Percentiles rank a stretch among this genome's conserved stretches.
Evolutionary conservation across 92 coral and sea anemone species (phyloP).

Genomic region (Phenganax stokvisi): DNA sequence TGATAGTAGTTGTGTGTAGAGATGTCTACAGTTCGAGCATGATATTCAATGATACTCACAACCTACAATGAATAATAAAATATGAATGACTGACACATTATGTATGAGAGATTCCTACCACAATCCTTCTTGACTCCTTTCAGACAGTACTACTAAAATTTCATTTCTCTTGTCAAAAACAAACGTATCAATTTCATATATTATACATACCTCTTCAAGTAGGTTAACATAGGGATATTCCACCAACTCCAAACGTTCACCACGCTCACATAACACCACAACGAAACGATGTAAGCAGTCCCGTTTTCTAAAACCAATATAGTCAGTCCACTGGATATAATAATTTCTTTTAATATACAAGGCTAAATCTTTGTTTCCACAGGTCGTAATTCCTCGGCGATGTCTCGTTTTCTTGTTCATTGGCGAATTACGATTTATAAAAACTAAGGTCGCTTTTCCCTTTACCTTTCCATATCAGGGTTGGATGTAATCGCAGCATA

Average conservation of each 20-base stretch:
- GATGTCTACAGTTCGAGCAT: constrained; percentile 95
- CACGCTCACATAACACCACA: constrained; percentile 91
- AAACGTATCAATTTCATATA: too few relatives aligned
- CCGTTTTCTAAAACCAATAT: constrained; percentile 57
- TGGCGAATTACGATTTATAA: too few relatives aligned
- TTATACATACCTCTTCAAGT: constrained; percentile 68
- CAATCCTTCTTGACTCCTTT: too few relatives aligned
- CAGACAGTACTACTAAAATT: too few relatives aligned
- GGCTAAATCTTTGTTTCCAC: too few relatives aligned
- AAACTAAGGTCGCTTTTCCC: background rate
- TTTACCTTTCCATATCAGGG: constrained; percentile 81
- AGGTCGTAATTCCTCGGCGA: too few relatives aligned
- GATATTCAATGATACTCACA: constrained; percentile 90
- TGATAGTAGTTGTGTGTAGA: constrained; percentile 85
- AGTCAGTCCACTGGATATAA: background rate
- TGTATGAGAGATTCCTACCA: too few relatives aligned
- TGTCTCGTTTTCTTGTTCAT: too few relatives aligned
- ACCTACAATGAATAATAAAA: constrained; percentile 47
- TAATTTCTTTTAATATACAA: too few relatives aligned
- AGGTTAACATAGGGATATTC: constrained; percentile 91
- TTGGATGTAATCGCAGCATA: constrained; percentile 85
- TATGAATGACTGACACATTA: background rate
- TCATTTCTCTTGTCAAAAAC: too few relatives aligned
- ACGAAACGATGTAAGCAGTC: constrained; percentile 95
- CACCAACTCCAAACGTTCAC: constrained; percentile 70